phyloP scores from a whole-genome alignment of 2,797 vertebrate species.

The Nannoperca obscura region DNA sequence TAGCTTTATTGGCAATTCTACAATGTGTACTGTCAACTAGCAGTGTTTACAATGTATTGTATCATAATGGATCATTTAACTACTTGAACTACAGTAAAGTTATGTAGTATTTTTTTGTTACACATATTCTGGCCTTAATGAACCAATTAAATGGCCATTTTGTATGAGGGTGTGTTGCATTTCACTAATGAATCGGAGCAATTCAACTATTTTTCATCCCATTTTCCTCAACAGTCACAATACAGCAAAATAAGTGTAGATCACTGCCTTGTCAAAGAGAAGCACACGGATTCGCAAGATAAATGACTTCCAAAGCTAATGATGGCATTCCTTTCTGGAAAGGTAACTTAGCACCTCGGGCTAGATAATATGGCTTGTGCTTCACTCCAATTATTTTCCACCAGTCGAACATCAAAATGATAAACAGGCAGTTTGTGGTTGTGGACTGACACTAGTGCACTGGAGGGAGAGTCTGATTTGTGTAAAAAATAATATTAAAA shows the following conservation, averaged over 20 bases:
- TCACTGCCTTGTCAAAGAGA: slow-evolving; percentile 75
- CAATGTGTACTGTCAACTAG: background rate
- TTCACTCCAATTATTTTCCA: slow-evolving; percentile 69
- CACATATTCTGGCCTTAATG: background rate
- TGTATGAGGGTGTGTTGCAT: background rate
- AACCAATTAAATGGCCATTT: background rate
- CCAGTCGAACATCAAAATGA: slow-evolving; percentile 68
- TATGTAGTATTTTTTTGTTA: background rate
- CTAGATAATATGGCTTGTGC: slow-evolving; percentile 67
- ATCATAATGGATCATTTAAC: background rate
- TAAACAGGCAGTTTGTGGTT: slow-evolving; percentile 45
- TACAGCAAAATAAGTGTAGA: slow-evolving; percentile 55
- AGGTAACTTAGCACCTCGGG: slow-evolving; percentile 82
- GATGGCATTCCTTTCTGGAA: slow-evolving; percentile 84
- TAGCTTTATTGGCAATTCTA: background rate
- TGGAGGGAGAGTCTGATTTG: background rate
- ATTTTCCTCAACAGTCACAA: slow-evolving; percentile 49
- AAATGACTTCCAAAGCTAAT: slow-evolving; percentile 87
- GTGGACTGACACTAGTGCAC: slow-evolving; percentile 16
- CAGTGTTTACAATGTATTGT: background rate
- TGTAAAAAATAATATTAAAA: background rate
- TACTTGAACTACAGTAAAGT: background rate
- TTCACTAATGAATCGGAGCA: slow-evolving; percentile 1
- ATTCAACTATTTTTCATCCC: slow-evolving; percentile 19
- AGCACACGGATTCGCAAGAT: slow-evolving; percentile 80